Evolutionary conservation across 2,113 vertebrate genomes (phyloP), one percentile per base, ranked within the genome.

Genomic region (Hemiscyllium ocellatum): DNA sequence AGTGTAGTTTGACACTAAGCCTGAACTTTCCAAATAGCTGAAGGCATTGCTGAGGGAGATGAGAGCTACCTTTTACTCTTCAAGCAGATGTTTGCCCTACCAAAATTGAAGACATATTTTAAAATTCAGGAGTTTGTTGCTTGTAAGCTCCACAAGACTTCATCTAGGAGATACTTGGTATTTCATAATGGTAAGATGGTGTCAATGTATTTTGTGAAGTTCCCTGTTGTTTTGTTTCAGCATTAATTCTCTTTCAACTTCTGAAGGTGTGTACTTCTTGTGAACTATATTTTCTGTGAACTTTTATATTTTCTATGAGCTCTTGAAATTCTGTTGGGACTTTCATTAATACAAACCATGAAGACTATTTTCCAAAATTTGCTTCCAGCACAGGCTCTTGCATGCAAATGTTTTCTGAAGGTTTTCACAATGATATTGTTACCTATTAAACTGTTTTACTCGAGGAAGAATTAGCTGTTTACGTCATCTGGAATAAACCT

Each of bases 1-100:
- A 97, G 85, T 96, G 15, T 90, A 65, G 56, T 6, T 90, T 91
- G 33, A 65, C 29, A 65, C 15, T 65, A 65, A 91, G n/a, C 4
- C 15, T n/a, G 56, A 33, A 13, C 2, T 90, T 90, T 56, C 50
- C 29, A 56, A 56, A 61, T 33, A 56, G 24, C 20, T 87, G 50
- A 29, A 26, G 52, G 50, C 33, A 4, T 13, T 10, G 3, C 61
- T 12, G 13, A 26, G 52, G 61, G 26, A 90, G 26, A 19, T 56
- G 33, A 17, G 26, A 90, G 52, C 26, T 10, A 47, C 37, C 6
- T 42, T 83, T 83, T 20, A 83, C 70, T 83, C 19, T 83, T 33
- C 86, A 90, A 2, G 29, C 13, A 52, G 56, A 61, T 61, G 50
- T 89, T 61, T 2, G 26, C 86, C 12, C 24, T 6, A 87, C 42